Conservation (phyloP, 2,797 vertebrate species). For the Myotis vivesi region DNA sequence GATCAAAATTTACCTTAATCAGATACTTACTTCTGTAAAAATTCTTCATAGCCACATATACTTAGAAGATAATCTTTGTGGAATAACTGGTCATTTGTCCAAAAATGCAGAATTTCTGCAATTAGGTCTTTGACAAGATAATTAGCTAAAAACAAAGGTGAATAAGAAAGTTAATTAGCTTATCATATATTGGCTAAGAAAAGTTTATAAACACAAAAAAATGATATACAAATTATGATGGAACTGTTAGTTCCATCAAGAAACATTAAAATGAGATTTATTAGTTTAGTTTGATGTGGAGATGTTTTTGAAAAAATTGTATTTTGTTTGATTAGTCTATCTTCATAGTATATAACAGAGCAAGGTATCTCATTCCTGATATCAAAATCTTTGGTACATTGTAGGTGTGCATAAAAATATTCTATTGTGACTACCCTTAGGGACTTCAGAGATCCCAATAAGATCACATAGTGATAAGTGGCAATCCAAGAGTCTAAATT, state of each 20-base stretch:
- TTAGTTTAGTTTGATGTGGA: background rate
- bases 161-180: slow-evolving; percentile 71
- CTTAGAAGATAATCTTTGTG: slow-evolving; percentile 74
- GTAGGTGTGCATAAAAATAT: background rate
- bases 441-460: background rate
- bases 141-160: slow-evolving; percentile 81
- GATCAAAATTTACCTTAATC: slow-evolving; percentile 28
- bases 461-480: background rate
- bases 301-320: background rate
- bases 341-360: background rate
- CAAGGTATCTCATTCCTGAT: background rate
- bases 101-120: slow-evolving; percentile 73
- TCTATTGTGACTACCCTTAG: background rate
- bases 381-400: background rate
- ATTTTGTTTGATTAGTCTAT: background rate
- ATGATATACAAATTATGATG: background rate
- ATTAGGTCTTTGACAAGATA: slow-evolving; percentile 81
- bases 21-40: slow-evolving; percentile 80
- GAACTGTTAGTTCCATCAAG: slow-evolving; percentile 27
- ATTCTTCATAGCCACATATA: slow-evolving; percentile 79
- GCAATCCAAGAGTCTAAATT: background rate
- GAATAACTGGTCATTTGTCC: slow-evolving; percentile 64
- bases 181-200: background rate
- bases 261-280: background rate
- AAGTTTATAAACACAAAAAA: background rate